Conservation (phyloP, 2,888 invertebrate genomes). For the Drosophila nigritarsus region DNA sequence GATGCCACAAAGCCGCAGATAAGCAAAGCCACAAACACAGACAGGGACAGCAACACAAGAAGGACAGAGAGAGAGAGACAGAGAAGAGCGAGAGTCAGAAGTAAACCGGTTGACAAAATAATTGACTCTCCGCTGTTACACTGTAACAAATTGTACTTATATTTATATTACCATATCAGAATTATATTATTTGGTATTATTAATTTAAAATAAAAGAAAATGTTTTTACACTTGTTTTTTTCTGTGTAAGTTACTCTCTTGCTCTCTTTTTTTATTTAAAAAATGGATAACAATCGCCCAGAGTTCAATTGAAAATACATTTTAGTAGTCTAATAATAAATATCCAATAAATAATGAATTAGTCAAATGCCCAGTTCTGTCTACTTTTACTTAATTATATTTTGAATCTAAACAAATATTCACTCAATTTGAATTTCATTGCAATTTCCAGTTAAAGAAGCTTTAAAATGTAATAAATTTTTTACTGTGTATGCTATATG, state of each 20-base stretch:
- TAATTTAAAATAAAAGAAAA: no score
- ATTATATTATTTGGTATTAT: not conserved
- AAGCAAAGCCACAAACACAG: conserved; percentile 58
- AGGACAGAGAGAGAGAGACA: conserved; percentile 1
- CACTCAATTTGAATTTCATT: not conserved
- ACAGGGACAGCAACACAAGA: not conserved
- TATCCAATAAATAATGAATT: not conserved
- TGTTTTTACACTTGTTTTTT: no score
- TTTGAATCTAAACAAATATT: not conserved
- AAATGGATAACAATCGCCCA: no score
- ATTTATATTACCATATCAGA: not conserved
- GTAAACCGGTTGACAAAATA: conserved; percentile 76
- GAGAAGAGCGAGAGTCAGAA: not conserved
- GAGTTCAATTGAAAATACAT: no score
- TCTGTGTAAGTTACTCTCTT: no score
- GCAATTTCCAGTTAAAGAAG: not conserved
- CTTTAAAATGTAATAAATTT: not conserved
- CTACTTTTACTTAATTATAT: not conserved
- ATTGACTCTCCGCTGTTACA: conserved; percentile 9
- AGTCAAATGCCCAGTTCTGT: not conserved
- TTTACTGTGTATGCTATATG: conserved; percentile 63
- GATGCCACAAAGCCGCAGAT: conserved; percentile 79
- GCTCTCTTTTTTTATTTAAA: no score
- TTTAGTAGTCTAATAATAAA: not conserved
- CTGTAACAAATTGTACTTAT: not conserved